These are phyloP conservation scores for Noctua janthina DNA, from an alignment of 2,888 invertebrate species.

Conservation along the genomic window DNA sequence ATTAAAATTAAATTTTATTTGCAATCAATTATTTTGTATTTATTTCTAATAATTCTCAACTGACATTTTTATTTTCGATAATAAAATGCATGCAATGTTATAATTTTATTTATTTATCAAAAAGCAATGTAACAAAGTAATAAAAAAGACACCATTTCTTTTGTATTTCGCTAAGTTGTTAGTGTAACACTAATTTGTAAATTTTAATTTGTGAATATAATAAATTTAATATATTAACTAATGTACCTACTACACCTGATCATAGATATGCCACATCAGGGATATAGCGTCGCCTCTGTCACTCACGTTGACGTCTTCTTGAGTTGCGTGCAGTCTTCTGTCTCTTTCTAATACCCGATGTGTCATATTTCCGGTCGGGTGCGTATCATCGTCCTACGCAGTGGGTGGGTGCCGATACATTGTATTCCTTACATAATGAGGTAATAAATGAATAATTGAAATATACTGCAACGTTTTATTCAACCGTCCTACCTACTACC, in stretches of 20 bases:
- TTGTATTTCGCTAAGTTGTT: slow-evolving; percentile 28
- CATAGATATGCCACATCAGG: not conserved
- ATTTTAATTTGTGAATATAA: slow-evolving; percentile 62
- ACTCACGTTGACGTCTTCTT: not conserved
- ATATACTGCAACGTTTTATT: slow-evolving; percentile 26
- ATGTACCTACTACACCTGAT: not conserved
- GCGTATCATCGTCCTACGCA: slow-evolving; percentile 12
- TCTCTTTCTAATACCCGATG: not conserved
- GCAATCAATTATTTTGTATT: not conserved
- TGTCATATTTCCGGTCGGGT: not conserved
- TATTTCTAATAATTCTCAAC: not conserved
- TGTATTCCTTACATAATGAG: slow-evolving; percentile 57
- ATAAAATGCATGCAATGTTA: not conserved
- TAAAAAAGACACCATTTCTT: slow-evolving; percentile 38
- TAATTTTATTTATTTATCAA: not conserved
- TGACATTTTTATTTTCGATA: slow-evolving; percentile 7
- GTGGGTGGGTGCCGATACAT: slow-evolving; percentile 25
- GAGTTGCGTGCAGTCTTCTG: not conserved
- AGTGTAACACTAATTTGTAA: slow-evolving; percentile 49
- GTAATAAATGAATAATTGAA: slow-evolving; percentile 66
- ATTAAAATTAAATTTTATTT: not conserved
- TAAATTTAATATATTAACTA: slow-evolving; percentile 20
- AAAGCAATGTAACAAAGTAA: slow-evolving; percentile 28
- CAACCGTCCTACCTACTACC: not conserved
- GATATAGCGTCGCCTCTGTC: not conserved